Evolutionary conservation across 2,113 vertebrate species (phyloP).

Genomic region (Oryzias celebensis): DNA sequence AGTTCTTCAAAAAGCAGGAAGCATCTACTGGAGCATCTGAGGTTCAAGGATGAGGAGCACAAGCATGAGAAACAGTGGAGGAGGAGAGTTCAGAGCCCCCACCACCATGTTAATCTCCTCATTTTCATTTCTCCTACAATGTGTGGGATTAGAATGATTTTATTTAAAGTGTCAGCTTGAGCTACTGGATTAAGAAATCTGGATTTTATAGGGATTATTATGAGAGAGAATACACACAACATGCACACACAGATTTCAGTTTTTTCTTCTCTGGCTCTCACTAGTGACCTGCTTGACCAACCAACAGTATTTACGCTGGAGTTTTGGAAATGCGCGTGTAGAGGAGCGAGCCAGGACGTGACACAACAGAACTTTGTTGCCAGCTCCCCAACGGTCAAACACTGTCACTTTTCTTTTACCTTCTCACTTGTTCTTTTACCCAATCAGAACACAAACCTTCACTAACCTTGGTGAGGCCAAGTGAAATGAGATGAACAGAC

Average conservation of each 20-base stretch:
- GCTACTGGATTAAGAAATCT: slow-evolving; percentile 95
- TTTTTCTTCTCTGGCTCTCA: slow-evolving; percentile 51
- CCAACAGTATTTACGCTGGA: slow-evolving; percentile 60
- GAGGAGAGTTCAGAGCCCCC: slow-evolving; percentile 56
- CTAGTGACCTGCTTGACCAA: slow-evolving; percentile 72
- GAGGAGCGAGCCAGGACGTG: too few species aligned
- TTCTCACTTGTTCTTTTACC: neutral
- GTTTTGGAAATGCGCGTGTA: neutral
- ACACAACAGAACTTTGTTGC: too few species aligned
- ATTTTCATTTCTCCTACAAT: slow-evolving; percentile 98
- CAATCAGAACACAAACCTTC: slow-evolving; percentile 5
- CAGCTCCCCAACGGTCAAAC: slow-evolving; percentile 11
- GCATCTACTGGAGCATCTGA: neutral
- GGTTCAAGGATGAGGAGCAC: slow-evolving; percentile 56
- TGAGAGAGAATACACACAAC: slow-evolving; percentile 72
- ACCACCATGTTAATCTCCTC: slow-evolving; percentile 75
- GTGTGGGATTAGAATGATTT: slow-evolving; percentile 98
- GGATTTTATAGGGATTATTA: slow-evolving; percentile 98
- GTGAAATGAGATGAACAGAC: slow-evolving; percentile 63
- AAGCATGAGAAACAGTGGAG: slow-evolving; percentile 65
- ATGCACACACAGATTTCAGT: slow-evolving; percentile 54
- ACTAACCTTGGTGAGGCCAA: slow-evolving; percentile 38
- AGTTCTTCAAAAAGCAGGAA: too few species aligned
- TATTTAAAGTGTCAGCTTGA: slow-evolving; percentile 99
- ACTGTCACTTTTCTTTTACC: neutral